Conservation (phyloP, 2,797 vertebrate genomes). For the Karalla daura region DNA sequence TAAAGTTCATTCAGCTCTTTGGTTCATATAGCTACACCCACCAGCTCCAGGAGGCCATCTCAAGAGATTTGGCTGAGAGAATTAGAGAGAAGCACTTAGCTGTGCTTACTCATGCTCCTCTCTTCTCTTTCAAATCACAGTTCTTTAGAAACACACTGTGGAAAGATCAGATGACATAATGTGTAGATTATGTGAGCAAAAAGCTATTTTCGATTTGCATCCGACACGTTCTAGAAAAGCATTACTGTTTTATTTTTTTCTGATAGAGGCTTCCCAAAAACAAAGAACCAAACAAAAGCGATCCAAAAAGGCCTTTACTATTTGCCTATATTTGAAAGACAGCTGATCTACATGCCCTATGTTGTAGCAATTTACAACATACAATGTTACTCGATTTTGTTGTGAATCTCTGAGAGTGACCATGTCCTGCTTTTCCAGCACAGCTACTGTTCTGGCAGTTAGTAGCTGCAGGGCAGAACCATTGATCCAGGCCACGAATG, state of each 20-base stretch:
- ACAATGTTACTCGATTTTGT: conserved; percentile 18
- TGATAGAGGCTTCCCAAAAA: conserved; percentile 5
- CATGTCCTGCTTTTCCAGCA: conserved; percentile 29
- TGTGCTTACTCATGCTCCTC: conserved; percentile 54
- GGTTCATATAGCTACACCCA: conserved; percentile 64
- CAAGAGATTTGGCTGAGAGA: conserved; percentile 66
- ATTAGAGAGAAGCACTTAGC: conserved; percentile 74
- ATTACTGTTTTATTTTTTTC: conserved; percentile 23
- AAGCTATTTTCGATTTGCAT: conserved; percentile 40
- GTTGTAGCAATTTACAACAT: conserved; percentile 24
- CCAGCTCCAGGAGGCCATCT: conserved; percentile 60
- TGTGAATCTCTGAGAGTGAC: conserved; percentile 28
- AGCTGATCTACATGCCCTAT: neutral
- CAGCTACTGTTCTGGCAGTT: conserved; percentile 50
- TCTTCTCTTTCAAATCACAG: conserved; percentile 53
- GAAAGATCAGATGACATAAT: conserved; percentile 62
- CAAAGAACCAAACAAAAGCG: neutral
- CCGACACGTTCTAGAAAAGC: conserved; percentile 34
- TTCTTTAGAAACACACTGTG: conserved; percentile 50
- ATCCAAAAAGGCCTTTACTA: neutral
- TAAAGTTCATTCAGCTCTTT: conserved; percentile 65
- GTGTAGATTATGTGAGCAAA: conserved; percentile 25
- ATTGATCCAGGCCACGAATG: conserved; percentile 70
- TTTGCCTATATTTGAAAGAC: neutral
- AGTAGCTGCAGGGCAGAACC: conserved; percentile 63